phyloP scores from a whole-genome alignment of 2,888 invertebrate genomes.

The Oscheius sp. region DNA sequence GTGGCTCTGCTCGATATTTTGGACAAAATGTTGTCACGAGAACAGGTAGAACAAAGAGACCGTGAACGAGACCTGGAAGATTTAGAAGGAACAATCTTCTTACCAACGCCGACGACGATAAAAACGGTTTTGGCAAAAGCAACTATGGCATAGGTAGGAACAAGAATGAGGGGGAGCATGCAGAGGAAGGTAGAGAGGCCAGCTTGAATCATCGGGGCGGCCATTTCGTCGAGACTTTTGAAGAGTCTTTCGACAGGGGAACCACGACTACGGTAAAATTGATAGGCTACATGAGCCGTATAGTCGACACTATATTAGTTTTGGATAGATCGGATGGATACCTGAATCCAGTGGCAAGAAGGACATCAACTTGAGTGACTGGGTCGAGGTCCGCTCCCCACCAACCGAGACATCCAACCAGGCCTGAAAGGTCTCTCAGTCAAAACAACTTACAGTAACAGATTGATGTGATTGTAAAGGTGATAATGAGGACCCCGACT shows the following conservation, averaged over 20 bases:
- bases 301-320: slow-evolving; percentile 50
- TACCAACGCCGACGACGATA: slow-evolving; percentile 50
- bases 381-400: slow-evolving; percentile 69
- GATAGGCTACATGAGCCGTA: slow-evolving; percentile 67
- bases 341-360: slow-evolving; percentile 67
- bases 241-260: slow-evolving; percentile 55
- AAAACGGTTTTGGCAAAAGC: slow-evolving; percentile 66
- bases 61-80: slow-evolving; percentile 53
- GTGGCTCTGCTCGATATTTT: slow-evolving; percentile 28
- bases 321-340: not conserved
- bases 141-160: slow-evolving; percentile 69
- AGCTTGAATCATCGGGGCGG: slow-evolving; percentile 63
- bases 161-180: slow-evolving; percentile 68
- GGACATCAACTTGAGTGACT: slow-evolving; percentile 65
- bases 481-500: slow-evolving; percentile 62
- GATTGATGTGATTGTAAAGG: slow-evolving; percentile 62
- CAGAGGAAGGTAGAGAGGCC: slow-evolving; percentile 62
- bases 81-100: slow-evolving; percentile 7
- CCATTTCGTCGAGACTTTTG: slow-evolving; percentile 62
- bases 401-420: slow-evolving; percentile 65
- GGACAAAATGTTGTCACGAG: slow-evolving; percentile 39
- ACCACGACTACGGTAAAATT: slow-evolving; percentile 61
- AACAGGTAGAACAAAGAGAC: slow-evolving; percentile 57
- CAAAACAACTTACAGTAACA: slow-evolving; percentile 59
- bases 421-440: slow-evolving; percentile 41